These are phyloP conservation scores for Meiosimyza platycephala DNA, from an alignment of 2,888 invertebrate species.

Conservation along the genomic window DNA sequence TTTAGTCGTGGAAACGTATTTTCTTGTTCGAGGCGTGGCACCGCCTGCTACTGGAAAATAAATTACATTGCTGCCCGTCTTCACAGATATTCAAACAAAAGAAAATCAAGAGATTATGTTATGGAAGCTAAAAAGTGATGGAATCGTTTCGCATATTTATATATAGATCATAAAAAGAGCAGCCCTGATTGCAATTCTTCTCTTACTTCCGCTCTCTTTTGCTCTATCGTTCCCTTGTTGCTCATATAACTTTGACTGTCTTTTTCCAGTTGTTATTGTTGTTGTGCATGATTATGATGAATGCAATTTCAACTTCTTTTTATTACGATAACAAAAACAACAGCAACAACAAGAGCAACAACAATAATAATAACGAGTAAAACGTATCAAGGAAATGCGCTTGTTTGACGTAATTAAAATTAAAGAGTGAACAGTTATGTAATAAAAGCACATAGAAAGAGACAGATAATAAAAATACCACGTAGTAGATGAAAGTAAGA, in stretches of 20 bases:
- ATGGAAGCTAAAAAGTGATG: no score
- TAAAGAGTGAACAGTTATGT: constrained; percentile 56
- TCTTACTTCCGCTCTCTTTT: no score
- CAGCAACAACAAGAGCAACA: background rate
- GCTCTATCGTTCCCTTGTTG: background rate
- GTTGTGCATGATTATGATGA: constrained; percentile 30
- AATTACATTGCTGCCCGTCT: no score
- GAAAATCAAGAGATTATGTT: no score
- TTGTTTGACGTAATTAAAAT: constrained; percentile 62
- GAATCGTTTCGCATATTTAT: no score
- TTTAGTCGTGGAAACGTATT: no score
- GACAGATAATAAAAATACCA: background rate
- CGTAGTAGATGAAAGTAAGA: background rate
- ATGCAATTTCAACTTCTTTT: constrained; percentile 30
- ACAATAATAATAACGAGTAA: constrained; percentile 4
- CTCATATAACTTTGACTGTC: constrained; percentile 29
- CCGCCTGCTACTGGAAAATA: no score
- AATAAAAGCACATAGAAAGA: constrained; percentile 20
- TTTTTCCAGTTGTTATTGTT: constrained; percentile 10
- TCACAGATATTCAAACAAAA: no score
- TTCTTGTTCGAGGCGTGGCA: no score
- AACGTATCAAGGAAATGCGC: constrained; percentile 28
- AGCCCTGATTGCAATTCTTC: no score
- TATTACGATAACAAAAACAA: constrained; percentile 5
- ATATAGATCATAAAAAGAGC: no score